phyloP scores from a whole-genome alignment of 1,140 invertebrate genomes.

The Intoshia linei region DNA sequence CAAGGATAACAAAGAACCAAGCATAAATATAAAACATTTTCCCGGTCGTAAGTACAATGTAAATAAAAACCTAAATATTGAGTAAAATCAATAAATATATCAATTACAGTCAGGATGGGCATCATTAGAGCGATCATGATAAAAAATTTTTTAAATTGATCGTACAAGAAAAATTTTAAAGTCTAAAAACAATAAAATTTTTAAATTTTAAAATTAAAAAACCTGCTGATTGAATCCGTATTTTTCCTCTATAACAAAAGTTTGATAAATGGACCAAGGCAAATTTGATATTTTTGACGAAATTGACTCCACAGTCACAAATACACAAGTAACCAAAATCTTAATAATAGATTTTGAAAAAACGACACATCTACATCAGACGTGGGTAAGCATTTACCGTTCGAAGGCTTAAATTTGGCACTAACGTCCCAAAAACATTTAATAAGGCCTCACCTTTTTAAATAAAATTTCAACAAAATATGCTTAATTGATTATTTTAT shows the following conservation, averaged over 20 bases:
- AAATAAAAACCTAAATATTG: too few relatives aligned
- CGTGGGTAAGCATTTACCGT: too few relatives aligned
- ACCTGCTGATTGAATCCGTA: conserved; percentile 89
- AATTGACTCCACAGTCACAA: conserved; percentile 36
- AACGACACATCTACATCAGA: too few relatives aligned
- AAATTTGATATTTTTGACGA: conserved; percentile 38
- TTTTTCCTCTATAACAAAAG: conserved; percentile 70
- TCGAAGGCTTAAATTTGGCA: too few relatives aligned
- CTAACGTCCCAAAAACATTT: too few relatives aligned
- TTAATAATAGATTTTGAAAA: too few relatives aligned
- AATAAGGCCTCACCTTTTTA: too few relatives aligned
- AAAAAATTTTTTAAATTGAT: conserved; percentile 51
- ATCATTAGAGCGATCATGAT: conserved; percentile 39
- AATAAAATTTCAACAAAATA: too few relatives aligned
- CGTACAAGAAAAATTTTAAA: conserved; percentile 56
- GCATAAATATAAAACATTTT: conserved; percentile 73
- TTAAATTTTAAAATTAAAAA: conserved; percentile 1
- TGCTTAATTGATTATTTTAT: too few relatives aligned
- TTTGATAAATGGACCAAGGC: conserved; percentile 54
- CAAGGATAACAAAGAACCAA: conserved; percentile 51
- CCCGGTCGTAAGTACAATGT: conserved; percentile 42
- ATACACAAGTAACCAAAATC: too few relatives aligned
- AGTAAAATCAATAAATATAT: too few relatives aligned
- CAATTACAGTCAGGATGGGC: conserved; percentile 41
- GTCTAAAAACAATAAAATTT: conserved; percentile 31